Evolutionary conservation across 2,888 invertebrate genomes (phyloP), one percentile per base, ranked within the genome.

Genomic region (Glaucopsyche alexis): DNA sequence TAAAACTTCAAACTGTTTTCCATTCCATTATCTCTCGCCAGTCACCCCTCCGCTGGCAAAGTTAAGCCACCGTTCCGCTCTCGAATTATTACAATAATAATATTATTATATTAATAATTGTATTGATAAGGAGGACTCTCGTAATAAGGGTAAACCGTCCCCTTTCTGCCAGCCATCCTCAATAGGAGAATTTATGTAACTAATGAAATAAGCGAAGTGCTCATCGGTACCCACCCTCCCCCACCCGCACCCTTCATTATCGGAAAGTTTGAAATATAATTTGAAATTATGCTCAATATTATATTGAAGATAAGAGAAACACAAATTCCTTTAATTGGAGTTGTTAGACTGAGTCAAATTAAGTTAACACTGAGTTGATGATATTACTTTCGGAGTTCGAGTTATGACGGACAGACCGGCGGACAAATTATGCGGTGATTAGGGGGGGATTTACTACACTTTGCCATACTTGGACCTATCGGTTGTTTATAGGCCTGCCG

Each of bases 301-400:
- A 93, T 92, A 93, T 92, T 92, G 93, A 91, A 93, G 93, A 93
- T 93, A 93, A 93, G 92, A 92, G 93, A 92, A 93, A 93, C 92
- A 93, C 93, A 93, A 93, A 93, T 93, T 93, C 92, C 93, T 93
- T 93, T 93, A 93, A 93, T 93, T 93, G 93, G 93, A 92, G 92
- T 93, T 93, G 93, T 92, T 93, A 93, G 92, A 93, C 91, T 93
- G 92, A 92, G 91, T 92, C 91, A 92, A 93, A 93, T 93, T 92
- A 93, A 93, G 92, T 93, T 93, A 93, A 93, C 92, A 92, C 92
- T 86, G 89, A 92, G 87, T 92, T 91, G 92, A 93, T 92, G 92
- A 91, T 91, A 92, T 92, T 93, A 92, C 92, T 93, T 93, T 91
- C 85, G 87, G 86, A 92, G 91, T 92, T 91, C 82, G 83, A 91